Evolutionary conservation across 2,113 vertebrate genomes (phyloP), one percentile per base, ranked within the genome.

Genomic region (human (Homo sapiens)): DNA sequence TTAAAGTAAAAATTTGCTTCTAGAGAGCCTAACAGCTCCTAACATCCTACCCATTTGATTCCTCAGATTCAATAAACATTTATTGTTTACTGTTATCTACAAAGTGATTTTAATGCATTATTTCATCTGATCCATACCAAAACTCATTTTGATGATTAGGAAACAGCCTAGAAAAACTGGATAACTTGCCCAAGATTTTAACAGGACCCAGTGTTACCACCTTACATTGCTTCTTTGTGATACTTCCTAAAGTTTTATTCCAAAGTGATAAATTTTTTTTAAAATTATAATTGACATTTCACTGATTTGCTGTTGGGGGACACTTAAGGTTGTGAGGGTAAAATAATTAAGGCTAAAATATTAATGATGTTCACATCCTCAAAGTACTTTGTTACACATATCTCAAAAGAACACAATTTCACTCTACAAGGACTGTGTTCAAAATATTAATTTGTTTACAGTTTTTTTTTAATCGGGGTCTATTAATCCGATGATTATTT

Each of bases 91-190:
- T 38, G 1, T 75, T 95, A 55, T 38, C 73, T 93, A 14, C 7
- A 18, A 81, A 88, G n/a, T 57, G 2, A 32, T 79, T 79, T 85
- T 90, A 72, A 76, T 48, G 38, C 6, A 85, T 86, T 48, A 70
- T 87, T 92, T 95, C 8, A 78, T 43, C 95, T 88, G 90, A 82
- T 66, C 2, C 1, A 55, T 72, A 52, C 6, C 27, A 64, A 89
- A 96, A 55, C 13, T 55, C 6, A 90, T 88, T 97, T 97, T 78
- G 70, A 14, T 91, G 1, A 20, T 50, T 64, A 94, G 45, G 86
- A 98, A 93, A 96, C 4, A 97, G n/a, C 50, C 68, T 89, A 90
- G 18, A 95, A n/a, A 93, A 59, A 32, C 38, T 90, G 70, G 16
- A 5, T 94, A 92, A 95, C 8, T 75, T 93, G 13, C 8, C 25